Evolutionary conservation across 2,888 invertebrate species (phyloP).

Genomic region (Nomada fabriciana): DNA sequence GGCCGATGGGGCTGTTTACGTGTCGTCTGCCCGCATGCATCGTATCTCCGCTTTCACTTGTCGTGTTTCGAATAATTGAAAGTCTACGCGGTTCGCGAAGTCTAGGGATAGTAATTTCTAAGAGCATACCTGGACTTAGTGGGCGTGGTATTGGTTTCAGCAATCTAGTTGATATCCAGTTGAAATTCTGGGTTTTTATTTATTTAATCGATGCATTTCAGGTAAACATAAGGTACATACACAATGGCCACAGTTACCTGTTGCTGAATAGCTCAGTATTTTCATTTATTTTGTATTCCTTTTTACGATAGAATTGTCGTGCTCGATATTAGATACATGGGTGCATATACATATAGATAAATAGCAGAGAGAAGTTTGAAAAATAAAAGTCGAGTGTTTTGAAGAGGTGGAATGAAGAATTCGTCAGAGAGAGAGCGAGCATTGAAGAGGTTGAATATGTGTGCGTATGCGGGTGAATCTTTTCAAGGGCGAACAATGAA

Average conservation of each 20-base stretch:
- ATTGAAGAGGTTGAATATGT: too few species aligned
- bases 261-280: too few species aligned
- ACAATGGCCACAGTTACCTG: too few species aligned
- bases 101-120: constrained; percentile 1
- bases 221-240: too few species aligned
- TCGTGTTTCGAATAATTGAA: constrained; percentile 53
- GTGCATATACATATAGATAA: background rate
- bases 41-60: constrained; percentile 26
- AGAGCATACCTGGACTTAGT: background rate
- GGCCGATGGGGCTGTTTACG: constrained; percentile 21
- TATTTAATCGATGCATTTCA: too few species aligned
- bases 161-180: too few species aligned
- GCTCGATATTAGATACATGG: background rate
- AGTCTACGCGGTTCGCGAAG: constrained; percentile 20
- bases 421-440: too few species aligned
- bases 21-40: constrained; percentile 20
- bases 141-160: background rate
- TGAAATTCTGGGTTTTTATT: too few species aligned
- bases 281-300: too few species aligned
- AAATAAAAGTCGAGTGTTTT: background rate
- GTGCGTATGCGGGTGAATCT: background rate
- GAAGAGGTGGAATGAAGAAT: too few species aligned
- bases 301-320: too few species aligned
- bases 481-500: background rate
- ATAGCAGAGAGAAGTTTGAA: background rate